Conservation (phyloP, 1,140 invertebrate species). For the Oncopodura yosiiana region DNA sequence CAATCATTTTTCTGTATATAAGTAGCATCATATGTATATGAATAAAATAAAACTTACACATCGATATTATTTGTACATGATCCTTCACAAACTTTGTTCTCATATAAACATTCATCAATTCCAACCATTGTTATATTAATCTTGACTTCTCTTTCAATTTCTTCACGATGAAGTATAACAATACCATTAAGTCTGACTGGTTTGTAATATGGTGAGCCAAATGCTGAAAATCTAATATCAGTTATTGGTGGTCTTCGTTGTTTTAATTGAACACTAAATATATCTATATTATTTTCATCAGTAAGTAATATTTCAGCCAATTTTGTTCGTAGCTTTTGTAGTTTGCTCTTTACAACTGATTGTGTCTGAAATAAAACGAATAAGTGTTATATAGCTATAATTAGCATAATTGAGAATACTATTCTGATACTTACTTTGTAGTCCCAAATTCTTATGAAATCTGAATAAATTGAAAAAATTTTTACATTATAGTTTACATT, state of each 20-base stretch:
- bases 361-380: conserved; percentile 48
- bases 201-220: conserved; percentile 92
- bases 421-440: conserved; percentile 51
- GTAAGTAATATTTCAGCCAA: conserved; percentile 71
- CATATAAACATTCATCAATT: conserved; percentile 92
- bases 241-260: conserved; percentile 77
- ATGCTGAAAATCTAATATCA: conserved; percentile 86
- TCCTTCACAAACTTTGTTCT: conserved; percentile 89
- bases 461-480: too few relatives aligned
- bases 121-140: conserved; percentile 96
- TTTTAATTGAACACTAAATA: conserved; percentile 85
- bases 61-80: conserved; percentile 88
- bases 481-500: too few relatives aligned
- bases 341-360: conserved; percentile 70
- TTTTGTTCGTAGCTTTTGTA: conserved; percentile 78
- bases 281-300: conserved; percentile 79
- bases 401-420: not conserved
- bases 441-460: conserved; percentile 73
- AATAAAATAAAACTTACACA: too few relatives aligned
- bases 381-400: conserved; percentile 1
- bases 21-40: too few relatives aligned
- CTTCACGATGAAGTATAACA: conserved; percentile 81
- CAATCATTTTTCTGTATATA: too few relatives aligned
- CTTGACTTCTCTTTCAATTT: conserved; percentile 85
- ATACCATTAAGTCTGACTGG: conserved; percentile 87